These are phyloP conservation scores for Thecophora atra DNA, from an alignment of 2,888 invertebrate species.

Conservation along the genomic window DNA sequence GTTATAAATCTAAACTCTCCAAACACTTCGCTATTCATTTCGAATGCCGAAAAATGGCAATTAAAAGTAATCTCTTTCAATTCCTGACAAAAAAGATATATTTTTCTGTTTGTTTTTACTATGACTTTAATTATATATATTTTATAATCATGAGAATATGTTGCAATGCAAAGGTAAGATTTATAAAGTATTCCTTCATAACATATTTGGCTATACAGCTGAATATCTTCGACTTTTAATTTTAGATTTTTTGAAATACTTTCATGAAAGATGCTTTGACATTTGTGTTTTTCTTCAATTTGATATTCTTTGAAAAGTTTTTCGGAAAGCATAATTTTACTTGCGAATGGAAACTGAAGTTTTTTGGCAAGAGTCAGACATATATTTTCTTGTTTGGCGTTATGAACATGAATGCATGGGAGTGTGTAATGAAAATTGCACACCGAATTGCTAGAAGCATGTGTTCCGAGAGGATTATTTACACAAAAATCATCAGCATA, in stretches of 20 bases:
- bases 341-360: slow-evolving; percentile 18
- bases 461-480: slow-evolving; percentile 23
- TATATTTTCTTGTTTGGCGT: slow-evolving; percentile 15
- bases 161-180: not conserved
- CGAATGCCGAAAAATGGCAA: not conserved
- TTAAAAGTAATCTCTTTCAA: slow-evolving; percentile 9
- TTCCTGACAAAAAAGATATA: slow-evolving; percentile 8
- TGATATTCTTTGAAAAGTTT: slow-evolving; percentile 1
- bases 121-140: slow-evolving; percentile 14
- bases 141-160: slow-evolving; percentile 14
- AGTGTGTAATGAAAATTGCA: slow-evolving; percentile 15
- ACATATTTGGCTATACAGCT: not conserved
- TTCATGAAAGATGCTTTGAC: slow-evolving; percentile 1
- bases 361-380: not conserved
- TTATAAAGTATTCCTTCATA: slow-evolving; percentile 18
- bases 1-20: not conserved
- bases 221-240: not conserved
- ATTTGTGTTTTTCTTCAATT: slow-evolving; percentile 3
- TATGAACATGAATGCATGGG: slow-evolving; percentile 12
- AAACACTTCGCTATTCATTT: slow-evolving; percentile 10
- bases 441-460: slow-evolving; percentile 7
- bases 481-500: slow-evolving; percentile 31
- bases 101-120: slow-evolving; percentile 1
- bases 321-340: slow-evolving; percentile 6
- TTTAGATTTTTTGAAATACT: slow-evolving; percentile 4